Conservation (phyloP, 2,888 invertebrate genomes). For the Parelbella ahira region DNA sequence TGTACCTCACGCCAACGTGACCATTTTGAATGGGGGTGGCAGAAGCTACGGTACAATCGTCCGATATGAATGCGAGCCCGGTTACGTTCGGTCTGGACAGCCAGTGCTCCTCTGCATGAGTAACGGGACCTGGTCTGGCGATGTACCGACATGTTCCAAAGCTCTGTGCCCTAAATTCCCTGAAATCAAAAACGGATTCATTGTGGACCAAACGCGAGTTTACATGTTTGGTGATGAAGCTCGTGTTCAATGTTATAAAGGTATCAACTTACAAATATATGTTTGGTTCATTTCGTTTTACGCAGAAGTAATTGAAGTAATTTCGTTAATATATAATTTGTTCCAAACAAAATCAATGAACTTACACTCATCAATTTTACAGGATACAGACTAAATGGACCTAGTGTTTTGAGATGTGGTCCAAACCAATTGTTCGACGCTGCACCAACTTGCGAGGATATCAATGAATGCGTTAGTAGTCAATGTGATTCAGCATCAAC, state of each 20-base stretch:
- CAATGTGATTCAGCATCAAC: constrained; percentile 95
- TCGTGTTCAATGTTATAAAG: constrained; percentile 92
- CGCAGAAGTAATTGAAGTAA: too few species aligned
- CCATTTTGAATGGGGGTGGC: constrained; percentile 93
- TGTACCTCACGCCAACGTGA: constrained; percentile 92
- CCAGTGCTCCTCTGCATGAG: constrained; percentile 97
- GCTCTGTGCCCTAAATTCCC: constrained; percentile 87
- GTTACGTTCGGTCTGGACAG: constrained; percentile 92
- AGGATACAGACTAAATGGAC: constrained; percentile 92
- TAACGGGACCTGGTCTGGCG: constrained; percentile 96
- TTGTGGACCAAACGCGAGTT: constrained; percentile 87
- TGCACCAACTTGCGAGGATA: constrained; percentile 93
- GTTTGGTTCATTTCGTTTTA: too few species aligned
- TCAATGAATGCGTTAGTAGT: constrained; percentile 93
- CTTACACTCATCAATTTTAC: too few species aligned
- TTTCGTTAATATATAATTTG: too few species aligned
- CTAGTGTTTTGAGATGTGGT: constrained; percentile 91
- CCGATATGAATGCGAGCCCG: constrained; percentile 94
- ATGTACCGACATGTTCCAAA: constrained; percentile 92
- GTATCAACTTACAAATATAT: too few species aligned
- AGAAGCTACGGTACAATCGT: constrained; percentile 96
- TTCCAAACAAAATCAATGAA: too few species aligned
- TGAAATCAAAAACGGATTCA: constrained; percentile 91
- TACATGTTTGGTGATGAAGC: constrained; percentile 95
- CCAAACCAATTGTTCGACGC: constrained; percentile 90